Conservation (phyloP, 1,140 invertebrate genomes). For the Dufourea novaeangliae region DNA sequence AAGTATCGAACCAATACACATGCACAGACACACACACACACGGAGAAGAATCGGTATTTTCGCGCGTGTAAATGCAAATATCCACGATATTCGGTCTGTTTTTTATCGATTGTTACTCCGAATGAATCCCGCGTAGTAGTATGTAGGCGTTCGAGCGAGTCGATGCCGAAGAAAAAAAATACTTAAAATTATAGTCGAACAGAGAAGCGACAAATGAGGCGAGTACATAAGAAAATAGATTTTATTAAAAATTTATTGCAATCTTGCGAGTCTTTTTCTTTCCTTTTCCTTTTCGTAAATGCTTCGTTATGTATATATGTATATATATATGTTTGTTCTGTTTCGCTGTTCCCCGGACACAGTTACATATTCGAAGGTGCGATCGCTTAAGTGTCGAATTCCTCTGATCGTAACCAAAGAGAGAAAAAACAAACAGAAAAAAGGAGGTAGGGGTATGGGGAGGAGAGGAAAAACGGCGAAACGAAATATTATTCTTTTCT, state of each 20-base stretch:
- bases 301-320: background rate
- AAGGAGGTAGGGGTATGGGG: too few relatives aligned
- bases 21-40: too few relatives aligned
- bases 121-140: too few relatives aligned
- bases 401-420: background rate
- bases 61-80: too few relatives aligned
- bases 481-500: too few relatives aligned
- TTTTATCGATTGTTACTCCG: too few relatives aligned
- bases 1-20: background rate
- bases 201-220: conserved; percentile 41
- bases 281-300: background rate
- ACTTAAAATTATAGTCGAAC: background rate
- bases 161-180: background rate
- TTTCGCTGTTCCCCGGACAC: too few relatives aligned
- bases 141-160: too few relatives aligned
- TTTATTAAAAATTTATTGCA: conserved; percentile 51
- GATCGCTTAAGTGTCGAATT: background rate
- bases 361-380: background rate
- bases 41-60: too few relatives aligned
- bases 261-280: conserved; percentile 25
- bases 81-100: too few relatives aligned
- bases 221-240: conserved; percentile 48
- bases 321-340: too few relatives aligned
- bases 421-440: background rate
- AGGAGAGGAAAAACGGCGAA: too few relatives aligned